Conservation (phyloP, 2,113 vertebrate species). For the Zonotrichia leucophrys region DNA sequence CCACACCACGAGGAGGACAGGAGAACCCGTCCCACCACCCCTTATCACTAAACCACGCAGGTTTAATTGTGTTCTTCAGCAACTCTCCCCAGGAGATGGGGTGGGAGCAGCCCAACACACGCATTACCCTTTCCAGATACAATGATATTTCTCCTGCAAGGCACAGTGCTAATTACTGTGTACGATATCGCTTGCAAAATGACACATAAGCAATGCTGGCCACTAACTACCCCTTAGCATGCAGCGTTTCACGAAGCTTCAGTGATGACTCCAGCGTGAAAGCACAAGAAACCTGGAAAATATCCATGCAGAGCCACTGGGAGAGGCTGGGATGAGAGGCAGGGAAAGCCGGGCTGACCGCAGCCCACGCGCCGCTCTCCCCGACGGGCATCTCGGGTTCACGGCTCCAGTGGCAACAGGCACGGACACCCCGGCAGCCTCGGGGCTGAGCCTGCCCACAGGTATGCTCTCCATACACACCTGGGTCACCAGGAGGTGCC, state of each 20-base stretch:
- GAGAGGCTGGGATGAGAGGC: not conserved
- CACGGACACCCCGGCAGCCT: not conserved
- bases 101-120: not conserved
- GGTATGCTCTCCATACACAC: not conserved
- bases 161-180: not conserved
- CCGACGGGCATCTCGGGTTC: fast-evolving
- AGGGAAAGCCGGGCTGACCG: not conserved
- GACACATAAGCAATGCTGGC: not conserved
- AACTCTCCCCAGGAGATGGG: not conserved
- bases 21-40: not conserved
- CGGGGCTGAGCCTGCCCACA: not conserved
- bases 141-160: not conserved
- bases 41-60: not conserved
- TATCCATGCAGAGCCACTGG: not conserved
- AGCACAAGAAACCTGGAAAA: not conserved
- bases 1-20: not conserved
- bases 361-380: not conserved
- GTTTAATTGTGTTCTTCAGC: not conserved
- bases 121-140: not conserved
- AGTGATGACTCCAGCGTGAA: not conserved
- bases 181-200: not conserved
- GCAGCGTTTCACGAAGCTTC: not conserved
- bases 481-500: not conserved
- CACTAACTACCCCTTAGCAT: not conserved
- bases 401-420: not conserved